These are phyloP conservation scores for Sussaba pulchella DNA, from an alignment of 2,888 invertebrate genomes.

Conservation along the genomic window DNA sequence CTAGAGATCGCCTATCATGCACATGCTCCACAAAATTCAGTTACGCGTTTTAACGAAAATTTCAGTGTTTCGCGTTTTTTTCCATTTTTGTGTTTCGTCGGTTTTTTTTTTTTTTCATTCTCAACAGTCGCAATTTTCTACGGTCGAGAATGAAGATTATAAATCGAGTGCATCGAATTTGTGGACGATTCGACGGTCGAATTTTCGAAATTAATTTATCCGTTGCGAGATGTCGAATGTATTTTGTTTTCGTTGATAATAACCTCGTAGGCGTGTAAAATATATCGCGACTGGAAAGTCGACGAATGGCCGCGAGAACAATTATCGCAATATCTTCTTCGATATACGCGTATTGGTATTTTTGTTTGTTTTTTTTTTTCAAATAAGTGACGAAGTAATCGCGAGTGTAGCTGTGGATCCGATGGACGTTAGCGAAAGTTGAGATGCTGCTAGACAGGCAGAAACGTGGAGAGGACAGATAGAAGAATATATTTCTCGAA, in stretches of 20 bases:
- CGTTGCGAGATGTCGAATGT: slow-evolving; percentile 5
- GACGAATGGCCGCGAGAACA: slow-evolving; percentile 14
- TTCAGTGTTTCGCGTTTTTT: too few species aligned
- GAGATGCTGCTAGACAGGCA: slow-evolving; percentile 62
- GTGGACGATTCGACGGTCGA: background rate
- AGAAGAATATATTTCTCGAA: slow-evolving; percentile 57
- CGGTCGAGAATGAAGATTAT: too few species aligned
- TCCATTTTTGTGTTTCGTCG: too few species aligned
- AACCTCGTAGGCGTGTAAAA: slow-evolving; percentile 8
- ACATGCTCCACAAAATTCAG: slow-evolving; percentile 53
- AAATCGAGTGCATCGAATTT: background rate
- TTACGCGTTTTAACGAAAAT: slow-evolving; percentile 8
- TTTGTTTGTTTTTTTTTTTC: too few species aligned
- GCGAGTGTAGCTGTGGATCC: slow-evolving; percentile 53
- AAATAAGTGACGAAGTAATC: background rate
- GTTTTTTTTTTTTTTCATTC: too few species aligned
- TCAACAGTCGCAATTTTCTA: too few species aligned
- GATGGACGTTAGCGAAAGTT: slow-evolving; percentile 55
- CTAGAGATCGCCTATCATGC: slow-evolving; percentile 51
- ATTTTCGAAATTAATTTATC: slow-evolving; percentile 4
- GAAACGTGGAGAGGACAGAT: slow-evolving; percentile 56
- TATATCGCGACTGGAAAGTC: slow-evolving; percentile 30
- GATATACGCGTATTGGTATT: slow-evolving; percentile 2
- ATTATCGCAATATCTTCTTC: slow-evolving; percentile 24
- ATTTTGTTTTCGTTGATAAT: too few species aligned